phyloP scores from a whole-genome alignment of 2,113 vertebrate genomes.

The Lates calcarifer region DNA sequence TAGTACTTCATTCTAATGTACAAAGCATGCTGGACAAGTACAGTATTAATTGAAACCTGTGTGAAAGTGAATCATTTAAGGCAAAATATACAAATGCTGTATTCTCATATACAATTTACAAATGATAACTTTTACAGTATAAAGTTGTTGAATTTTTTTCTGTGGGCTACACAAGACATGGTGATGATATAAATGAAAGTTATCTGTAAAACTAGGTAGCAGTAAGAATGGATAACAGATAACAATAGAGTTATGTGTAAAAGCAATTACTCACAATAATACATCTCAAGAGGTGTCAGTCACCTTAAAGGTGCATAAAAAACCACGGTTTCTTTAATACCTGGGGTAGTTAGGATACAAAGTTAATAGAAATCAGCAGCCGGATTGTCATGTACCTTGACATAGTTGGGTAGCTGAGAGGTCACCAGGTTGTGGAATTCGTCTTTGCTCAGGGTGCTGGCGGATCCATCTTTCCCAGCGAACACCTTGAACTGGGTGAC shows the following conservation, averaged over 20 bases:
- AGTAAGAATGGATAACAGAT: background rate
- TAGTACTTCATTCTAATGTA: no score
- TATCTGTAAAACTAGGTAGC: no score
- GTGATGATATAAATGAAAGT: no score
- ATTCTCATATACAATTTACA: background rate
- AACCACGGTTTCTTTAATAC: background rate
- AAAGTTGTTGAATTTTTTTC: background rate
- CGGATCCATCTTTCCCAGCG: constrained; percentile 80
- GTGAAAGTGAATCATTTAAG: background rate
- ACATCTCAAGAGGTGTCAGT: background rate
- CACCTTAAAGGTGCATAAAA: background rate
- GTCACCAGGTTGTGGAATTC: constrained; percentile 81
- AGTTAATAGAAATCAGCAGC: background rate
- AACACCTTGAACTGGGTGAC: constrained; percentile 81
- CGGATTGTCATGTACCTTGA: constrained; percentile 73
- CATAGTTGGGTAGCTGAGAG: constrained; percentile 78
- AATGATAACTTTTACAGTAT: background rate
- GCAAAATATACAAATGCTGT: background rate
- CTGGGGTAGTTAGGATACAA: background rate
- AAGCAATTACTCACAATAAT: background rate
- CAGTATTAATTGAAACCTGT: background rate
- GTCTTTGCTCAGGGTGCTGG: constrained; percentile 82
- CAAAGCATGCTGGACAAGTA: background rate
- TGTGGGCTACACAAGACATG: no score
- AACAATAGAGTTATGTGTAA: background rate